Evolutionary conservation across 2,113 vertebrate species (phyloP), one percentile per base, ranked within the genome.

Genomic region (Gopherus flavomarginatus): DNA sequence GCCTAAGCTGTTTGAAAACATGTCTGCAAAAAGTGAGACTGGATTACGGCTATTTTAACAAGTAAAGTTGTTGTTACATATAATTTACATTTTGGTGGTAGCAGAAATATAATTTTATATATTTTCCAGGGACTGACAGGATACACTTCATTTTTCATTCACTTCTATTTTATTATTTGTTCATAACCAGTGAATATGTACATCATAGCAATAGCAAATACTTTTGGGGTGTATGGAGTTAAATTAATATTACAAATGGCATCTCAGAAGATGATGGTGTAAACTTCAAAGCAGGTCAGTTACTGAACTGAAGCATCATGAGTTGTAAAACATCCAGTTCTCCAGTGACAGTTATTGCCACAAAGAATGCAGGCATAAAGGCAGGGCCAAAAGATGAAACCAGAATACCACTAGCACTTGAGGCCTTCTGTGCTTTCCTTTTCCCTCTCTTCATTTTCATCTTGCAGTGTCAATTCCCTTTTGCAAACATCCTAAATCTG

Each of bases 11-110:
- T 81, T 52, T 29, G 8, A 52, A 21, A 21, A 35, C 0, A 19
- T 5, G 6, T 59, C 12, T 0, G 0, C 50, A 78, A 57, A 52
- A 79, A 56, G 1, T 87, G 16, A 0, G 4, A 75, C 29, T 56
- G 16, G 24, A 8, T 77, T 80, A 75, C 7, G 17, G 5, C 50
- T 50, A 31, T 77, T 81, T 89, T 54, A 87, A 22, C 4, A 52
- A 11, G 50, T 81, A 87, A 56, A 5, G 2, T 4, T 93, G 22
- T 50, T 72, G 50, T 27, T 85, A 47, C 21, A 44, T 3, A 31
- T n/a, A 81, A 77, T 4, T 81, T 8, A 4, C 35, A n/a, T 56
- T 3, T 69, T 69, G 31, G 26, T 65, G 35, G 62, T 69, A 69
- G 13, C 16, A n/a, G 7, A n/a, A 69, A n/a, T n/a, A n/a, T 0